Evolutionary conservation across 2,113 vertebrate species (phyloP).

Genomic region (Brachyhypopomus occidentalis): DNA sequence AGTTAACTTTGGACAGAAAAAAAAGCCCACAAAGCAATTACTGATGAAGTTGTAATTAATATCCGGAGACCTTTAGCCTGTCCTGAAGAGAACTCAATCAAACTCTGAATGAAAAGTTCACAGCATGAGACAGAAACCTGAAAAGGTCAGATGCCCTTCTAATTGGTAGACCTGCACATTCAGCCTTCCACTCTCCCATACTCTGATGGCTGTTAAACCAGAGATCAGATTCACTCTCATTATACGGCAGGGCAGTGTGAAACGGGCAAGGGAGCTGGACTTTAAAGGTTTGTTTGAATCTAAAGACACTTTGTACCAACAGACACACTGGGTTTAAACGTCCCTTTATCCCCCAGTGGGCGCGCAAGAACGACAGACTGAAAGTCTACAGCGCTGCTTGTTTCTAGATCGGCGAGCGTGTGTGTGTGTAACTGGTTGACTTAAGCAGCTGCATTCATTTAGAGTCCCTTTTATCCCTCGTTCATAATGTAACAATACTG

Average conservation of each 20-base stretch:
- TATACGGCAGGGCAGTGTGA: background rate
- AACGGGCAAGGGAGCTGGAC: background rate
- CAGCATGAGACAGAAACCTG: background rate
- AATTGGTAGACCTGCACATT: background rate
- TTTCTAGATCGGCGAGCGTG: background rate
- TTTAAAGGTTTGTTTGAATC: background rate
- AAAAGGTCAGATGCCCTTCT: conserved; percentile 33
- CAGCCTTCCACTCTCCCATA: background rate
- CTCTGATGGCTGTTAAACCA: conserved; percentile 4
- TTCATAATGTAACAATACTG: background rate
- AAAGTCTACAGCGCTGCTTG: background rate
- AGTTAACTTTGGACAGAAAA: background rate
- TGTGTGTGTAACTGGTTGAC: background rate
- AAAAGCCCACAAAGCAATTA: conserved; percentile 1
- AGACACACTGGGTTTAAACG: background rate
- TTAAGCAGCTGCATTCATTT: no score
- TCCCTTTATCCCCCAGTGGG: no score
- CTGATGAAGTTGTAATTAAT: conserved; percentile 34
- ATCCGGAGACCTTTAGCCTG: conserved; percentile 27
- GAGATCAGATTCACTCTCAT: conserved; percentile 9
- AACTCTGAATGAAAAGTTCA: conserved; percentile 36
- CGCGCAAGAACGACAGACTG: no score
- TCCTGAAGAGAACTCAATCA: conserved; percentile 34
- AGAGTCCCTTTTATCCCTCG: no score
- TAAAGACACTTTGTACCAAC: background rate